Evolutionary conservation across 2,113 vertebrate genomes (phyloP), one percentile per base, ranked within the genome.

Genomic region (Riparia riparia): DNA sequence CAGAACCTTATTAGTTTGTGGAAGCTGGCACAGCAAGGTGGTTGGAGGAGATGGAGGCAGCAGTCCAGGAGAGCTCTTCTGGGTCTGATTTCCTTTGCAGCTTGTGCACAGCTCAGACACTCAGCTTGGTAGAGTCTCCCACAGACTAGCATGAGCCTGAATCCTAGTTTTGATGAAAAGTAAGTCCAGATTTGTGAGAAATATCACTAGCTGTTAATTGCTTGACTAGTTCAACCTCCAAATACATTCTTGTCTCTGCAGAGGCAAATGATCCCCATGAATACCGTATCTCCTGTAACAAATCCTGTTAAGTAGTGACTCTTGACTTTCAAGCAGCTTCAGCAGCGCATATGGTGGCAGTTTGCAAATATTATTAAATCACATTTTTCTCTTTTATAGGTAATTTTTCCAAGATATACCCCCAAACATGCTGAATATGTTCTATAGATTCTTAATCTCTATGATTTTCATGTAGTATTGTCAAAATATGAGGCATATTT

Each of bases 291-390:
- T 64, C n/a, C 8, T 77, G 25, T 84, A 69, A 78, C 25, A 87
- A 91, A 84, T 90, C 32, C 56, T 73, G 10, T 76, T 84, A 54
- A 45, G 8, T 70, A 39, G 32, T 42, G 49, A 49, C 17, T 81
- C 37, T 58, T 61, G 34, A 45, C 69, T 88, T 93, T 93, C 20
- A 47, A 74, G 10, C 26, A 94, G 39, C 70, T 96, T 82, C 34
- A 82, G 64, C 44, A 91, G 37, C 1, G 13, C 83, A 70, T 72
- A 79, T 91, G 84, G 64, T 29, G 41, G 76, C n/a, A 74, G 44
- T 93, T 80, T 72, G 57, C 41, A 92, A 42, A 53, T 94, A 53
- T 86, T 84, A 89, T 91, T 93, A 88, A 93, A 96, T 74, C 66
- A 57, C 42, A 50, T 63, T 70, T 90, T 90, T 92, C 87, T 82